Conservation (phyloP, 2,797 vertebrate species). For the Gallinago stenura region DNA sequence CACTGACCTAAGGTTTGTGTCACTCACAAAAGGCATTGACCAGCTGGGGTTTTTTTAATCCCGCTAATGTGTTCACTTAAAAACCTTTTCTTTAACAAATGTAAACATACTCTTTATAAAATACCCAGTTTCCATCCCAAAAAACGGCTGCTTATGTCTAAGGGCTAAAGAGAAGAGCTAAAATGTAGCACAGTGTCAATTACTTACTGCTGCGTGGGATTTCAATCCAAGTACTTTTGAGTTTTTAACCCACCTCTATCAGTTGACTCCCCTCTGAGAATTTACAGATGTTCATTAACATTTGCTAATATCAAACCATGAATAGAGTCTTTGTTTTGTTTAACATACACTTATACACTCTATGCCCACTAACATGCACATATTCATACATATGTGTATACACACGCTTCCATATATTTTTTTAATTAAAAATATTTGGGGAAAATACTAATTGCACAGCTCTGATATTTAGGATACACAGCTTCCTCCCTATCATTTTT, state of each 20-base stretch:
- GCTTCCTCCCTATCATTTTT: background rate
- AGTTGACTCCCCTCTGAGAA: background rate
- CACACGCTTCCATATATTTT: background rate
- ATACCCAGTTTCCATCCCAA: background rate
- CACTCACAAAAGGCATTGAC: background rate
- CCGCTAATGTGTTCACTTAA: background rate
- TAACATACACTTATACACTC: background rate
- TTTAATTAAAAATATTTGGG: background rate
- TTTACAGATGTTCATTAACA: background rate
- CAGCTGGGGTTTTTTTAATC: background rate
- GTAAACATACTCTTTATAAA: background rate
- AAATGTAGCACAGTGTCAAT: background rate
- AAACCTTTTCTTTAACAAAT: background rate
- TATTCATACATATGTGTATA: rapidly evolving
- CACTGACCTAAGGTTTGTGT: background rate
- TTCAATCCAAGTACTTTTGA: background rate
- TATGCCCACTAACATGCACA: rapidly evolving
- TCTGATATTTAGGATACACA: background rate
- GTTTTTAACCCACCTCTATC: background rate
- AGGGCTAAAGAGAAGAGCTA: background rate
- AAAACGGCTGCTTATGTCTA: background rate
- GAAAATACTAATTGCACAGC: background rate
- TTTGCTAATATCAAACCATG: background rate
- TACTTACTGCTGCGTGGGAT: background rate
- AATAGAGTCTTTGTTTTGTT: background rate